These are phyloP conservation scores for Eulemur mongoz DNA, from an alignment of 2,797 vertebrate genomes.

Conservation along the genomic window DNA sequence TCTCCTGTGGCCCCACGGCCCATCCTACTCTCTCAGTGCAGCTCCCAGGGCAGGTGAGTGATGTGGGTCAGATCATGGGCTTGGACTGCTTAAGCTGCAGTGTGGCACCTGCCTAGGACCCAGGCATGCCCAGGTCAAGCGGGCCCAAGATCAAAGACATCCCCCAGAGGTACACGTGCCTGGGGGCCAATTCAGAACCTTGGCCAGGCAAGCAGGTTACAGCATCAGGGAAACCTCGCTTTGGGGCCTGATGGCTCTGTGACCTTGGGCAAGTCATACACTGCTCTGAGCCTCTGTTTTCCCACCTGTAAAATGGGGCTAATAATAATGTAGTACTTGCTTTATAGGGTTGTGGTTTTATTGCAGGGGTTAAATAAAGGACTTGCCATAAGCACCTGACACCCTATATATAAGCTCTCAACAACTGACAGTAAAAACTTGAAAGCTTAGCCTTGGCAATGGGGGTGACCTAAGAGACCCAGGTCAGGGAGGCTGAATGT, in stretches of 20 bases:
- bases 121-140: not conserved
- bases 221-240: not conserved
- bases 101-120: not conserved
- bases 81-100: not conserved
- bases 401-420: not conserved
- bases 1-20: not conserved
- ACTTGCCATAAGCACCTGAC: not conserved
- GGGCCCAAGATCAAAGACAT: not conserved
- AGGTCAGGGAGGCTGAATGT: not conserved
- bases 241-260: not conserved
- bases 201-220: not conserved
- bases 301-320: not conserved
- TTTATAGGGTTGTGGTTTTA: not conserved
- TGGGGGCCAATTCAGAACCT: not conserved
- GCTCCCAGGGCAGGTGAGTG: not conserved
- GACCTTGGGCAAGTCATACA: not conserved
- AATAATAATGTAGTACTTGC: not conserved
- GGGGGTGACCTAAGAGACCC: not conserved
- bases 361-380: not conserved
- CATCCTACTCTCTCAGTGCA: not conserved
- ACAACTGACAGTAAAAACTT: not conserved
- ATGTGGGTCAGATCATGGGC: not conserved
- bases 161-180: too few species aligned
- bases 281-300: not conserved
- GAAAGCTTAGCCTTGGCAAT: not conserved